Conservation (phyloP, 2,888 invertebrate species). For the Ichneumon xanthorius region DNA sequence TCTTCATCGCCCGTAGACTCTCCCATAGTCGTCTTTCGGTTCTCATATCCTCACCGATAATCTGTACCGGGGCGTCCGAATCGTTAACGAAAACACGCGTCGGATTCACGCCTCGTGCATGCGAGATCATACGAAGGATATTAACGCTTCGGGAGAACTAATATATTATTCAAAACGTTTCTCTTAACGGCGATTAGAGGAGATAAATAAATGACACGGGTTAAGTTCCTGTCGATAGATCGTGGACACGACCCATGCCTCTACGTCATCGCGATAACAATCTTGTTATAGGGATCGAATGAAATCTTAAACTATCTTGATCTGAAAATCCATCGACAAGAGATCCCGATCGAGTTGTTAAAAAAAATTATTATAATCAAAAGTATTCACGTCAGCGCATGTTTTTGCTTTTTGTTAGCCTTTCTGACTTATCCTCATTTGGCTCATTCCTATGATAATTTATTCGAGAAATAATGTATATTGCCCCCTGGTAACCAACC, state of each 20-base stretch:
- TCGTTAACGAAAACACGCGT: conserved; percentile 64
- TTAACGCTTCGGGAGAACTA: conserved; percentile 48
- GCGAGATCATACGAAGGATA: conserved; percentile 55
- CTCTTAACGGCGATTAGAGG: conserved; percentile 47
- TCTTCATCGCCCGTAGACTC: conserved; percentile 48
- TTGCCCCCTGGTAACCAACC: conserved; percentile 30
- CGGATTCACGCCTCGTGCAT: conserved; percentile 60
- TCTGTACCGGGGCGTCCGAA: conserved; percentile 43
- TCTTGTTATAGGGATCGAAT: conserved; percentile 19
- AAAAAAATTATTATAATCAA: conserved; percentile 8
- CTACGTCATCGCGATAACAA: background rate
- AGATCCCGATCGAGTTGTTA: conserved; percentile 10
- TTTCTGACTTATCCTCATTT: conserved; percentile 17
- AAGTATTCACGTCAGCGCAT: background rate
- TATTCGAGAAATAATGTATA: conserved; percentile 39
- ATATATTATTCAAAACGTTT: conserved; percentile 54
- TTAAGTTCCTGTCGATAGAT: background rate
- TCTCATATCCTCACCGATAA: conserved; percentile 44
- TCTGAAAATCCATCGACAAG: background rate
- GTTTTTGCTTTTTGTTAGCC: background rate
- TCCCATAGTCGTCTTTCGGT: conserved; percentile 25
- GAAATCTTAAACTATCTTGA: conserved; percentile 11
- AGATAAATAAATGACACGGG: conserved; percentile 25
- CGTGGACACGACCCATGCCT: background rate
- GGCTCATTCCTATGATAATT: conserved; percentile 33